Evolutionary conservation across 2,797 vertebrate genomes (phyloP).

Genomic region (Halcyon smyrnensis): DNA sequence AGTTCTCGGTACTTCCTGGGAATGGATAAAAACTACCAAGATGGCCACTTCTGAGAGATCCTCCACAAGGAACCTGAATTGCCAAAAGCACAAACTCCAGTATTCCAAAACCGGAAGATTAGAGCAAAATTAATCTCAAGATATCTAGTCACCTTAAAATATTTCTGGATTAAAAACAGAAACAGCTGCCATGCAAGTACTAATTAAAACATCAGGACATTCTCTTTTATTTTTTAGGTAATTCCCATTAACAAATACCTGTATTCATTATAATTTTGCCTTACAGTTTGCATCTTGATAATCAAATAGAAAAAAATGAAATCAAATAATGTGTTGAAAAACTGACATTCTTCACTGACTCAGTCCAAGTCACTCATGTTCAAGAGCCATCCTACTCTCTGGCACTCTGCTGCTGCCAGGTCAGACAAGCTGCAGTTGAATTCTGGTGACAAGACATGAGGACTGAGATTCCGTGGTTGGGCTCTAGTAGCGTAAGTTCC

Average conservation of each 20-base stretch:
- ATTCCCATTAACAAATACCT: neutral
- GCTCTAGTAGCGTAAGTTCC: neutral
- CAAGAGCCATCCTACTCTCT: neutral
- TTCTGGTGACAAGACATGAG: neutral
- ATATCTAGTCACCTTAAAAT: neutral
- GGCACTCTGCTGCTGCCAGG: fast-evolving
- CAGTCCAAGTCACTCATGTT: fast-evolving
- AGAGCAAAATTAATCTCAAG: neutral
- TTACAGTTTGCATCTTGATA: neutral
- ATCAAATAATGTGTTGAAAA: neutral
- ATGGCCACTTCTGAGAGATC: neutral
- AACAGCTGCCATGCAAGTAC: neutral
- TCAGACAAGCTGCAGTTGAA: neutral
- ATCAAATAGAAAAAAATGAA: neutral
- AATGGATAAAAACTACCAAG: neutral
- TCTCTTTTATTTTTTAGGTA: neutral
- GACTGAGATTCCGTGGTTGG: neutral
- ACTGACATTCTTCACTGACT: neutral
- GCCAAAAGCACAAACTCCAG: neutral
- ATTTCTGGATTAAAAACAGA: neutral
- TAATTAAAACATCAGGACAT: neutral
- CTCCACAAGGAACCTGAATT: neutral
- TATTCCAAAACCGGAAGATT: neutral
- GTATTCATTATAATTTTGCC: neutral
- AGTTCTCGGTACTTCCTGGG: neutral